phyloP scores from a whole-genome alignment of 1,140 invertebrate species.

The Brachionus manjavacas region DNA sequence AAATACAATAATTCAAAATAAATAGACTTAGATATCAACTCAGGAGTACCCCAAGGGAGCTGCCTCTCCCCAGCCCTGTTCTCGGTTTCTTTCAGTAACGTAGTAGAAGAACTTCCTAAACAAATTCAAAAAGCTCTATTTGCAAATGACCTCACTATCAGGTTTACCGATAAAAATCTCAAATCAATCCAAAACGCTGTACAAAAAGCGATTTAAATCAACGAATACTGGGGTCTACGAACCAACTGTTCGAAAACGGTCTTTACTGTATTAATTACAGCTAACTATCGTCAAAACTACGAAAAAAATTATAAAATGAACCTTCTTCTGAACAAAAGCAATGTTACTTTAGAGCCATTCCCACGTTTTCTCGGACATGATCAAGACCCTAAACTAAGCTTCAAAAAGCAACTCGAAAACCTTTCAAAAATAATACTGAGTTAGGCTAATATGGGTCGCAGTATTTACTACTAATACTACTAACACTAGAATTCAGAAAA shows the following conservation, averaged over 20 bases:
- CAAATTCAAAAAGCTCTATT: not conserved
- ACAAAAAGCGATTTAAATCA: not conserved
- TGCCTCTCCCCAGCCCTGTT: too few species aligned
- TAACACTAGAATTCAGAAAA: too few species aligned
- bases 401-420: not conserved
- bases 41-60: too few species aligned
- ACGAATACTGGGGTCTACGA: not conserved
- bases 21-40: too few species aligned
- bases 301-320: not conserved
- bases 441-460: not conserved
- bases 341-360: not conserved
- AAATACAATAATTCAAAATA: too few species aligned
- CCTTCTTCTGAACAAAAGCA: not conserved
- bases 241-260: not conserved
- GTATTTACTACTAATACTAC: too few species aligned
- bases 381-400: not conserved
- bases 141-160: not conserved
- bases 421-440: not conserved
- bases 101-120: not conserved
- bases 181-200: not conserved
- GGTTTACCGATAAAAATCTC: not conserved
- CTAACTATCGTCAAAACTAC: not conserved
- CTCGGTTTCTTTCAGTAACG: too few species aligned
- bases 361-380: not conserved
- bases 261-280: not conserved